Conservation (phyloP, 2,888 invertebrate species). For the Melanostoma scalare region DNA sequence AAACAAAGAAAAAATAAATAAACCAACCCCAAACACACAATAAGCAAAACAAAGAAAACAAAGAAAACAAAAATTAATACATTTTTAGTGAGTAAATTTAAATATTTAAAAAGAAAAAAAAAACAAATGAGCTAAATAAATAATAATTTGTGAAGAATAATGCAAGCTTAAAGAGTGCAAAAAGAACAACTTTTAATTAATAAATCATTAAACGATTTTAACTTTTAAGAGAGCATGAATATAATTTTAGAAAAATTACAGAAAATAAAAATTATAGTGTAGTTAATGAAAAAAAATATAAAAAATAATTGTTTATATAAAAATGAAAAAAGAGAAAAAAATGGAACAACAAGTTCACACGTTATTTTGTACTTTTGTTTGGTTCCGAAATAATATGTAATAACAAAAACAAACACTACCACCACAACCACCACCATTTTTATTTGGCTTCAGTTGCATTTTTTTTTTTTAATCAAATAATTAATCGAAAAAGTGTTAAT, state of each 20-base stretch:
- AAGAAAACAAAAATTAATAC: slow-evolving; percentile 61
- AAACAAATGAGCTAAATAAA: slow-evolving; percentile 66
- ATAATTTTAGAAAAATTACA: slow-evolving; percentile 73
- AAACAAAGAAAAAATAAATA: slow-evolving; percentile 78
- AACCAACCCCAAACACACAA: slow-evolving; percentile 76
- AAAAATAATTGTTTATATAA: slow-evolving; percentile 77
- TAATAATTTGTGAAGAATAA: slow-evolving; percentile 67
- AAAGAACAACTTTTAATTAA: slow-evolving; percentile 71
- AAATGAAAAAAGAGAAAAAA: slow-evolving; percentile 66
- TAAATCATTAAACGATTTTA: slow-evolving; percentile 73
- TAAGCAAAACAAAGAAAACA: slow-evolving; percentile 68
- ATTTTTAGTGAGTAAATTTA: slow-evolving; percentile 72
- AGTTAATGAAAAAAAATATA: slow-evolving; percentile 69
- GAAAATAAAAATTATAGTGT: slow-evolving; percentile 68
- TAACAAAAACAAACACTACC: slow-evolving; percentile 45
- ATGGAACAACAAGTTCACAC: slow-evolving; percentile 63
- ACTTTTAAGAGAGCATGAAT: slow-evolving; percentile 73
- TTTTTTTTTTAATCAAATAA: slow-evolving; percentile 43
- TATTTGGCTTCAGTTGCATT: slow-evolving; percentile 71
- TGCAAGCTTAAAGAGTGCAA: slow-evolving; percentile 76
- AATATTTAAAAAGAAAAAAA: slow-evolving; percentile 72
- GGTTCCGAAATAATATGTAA: slow-evolving; percentile 66
- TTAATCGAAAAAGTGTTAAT: slow-evolving; percentile 39
- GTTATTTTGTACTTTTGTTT: slow-evolving; percentile 72
- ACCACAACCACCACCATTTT: slow-evolving; percentile 64